A percentile compares a stretch with the other conserved stretches of the same genome.
These are phyloP conservation scores for Epinotia bilunana DNA, from an alignment of 2,888 invertebrate genomes.

Conservation along the genomic window DNA sequence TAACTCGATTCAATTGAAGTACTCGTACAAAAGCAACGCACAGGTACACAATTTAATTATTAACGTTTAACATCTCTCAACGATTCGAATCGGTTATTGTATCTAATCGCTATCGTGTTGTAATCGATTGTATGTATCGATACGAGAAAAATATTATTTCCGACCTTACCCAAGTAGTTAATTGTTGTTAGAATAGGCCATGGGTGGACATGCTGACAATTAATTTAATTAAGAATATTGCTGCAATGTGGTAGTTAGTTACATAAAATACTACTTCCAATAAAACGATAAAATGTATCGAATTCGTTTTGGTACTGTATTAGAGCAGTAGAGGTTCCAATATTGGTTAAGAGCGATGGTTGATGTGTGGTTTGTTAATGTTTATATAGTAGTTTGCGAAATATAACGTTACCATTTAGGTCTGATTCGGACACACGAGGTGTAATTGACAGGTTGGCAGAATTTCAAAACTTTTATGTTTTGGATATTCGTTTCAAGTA, in stretches of 20 bases:
- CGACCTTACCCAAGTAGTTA: constrained; percentile 76
- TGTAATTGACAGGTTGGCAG: constrained; percentile 22
- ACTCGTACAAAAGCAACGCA: constrained; percentile 48
- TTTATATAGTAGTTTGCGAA: constrained; percentile 38
- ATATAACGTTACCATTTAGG: constrained; percentile 42
- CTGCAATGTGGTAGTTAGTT: constrained; percentile 60
- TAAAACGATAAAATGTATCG: constrained; percentile 37
- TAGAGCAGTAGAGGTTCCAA: constrained; percentile 33
- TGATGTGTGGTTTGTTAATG: constrained; percentile 42
- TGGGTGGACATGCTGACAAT: constrained; percentile 63
- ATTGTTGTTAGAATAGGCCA: constrained; percentile 67
- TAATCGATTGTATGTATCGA: constrained; percentile 74
- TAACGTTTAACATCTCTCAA: constrained; percentile 59
- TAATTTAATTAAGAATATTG: constrained; percentile 72
- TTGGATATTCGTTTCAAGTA: background rate
- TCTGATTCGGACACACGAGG: constrained; percentile 26
- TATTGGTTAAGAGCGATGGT: constrained; percentile 34
- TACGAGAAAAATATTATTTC: constrained; percentile 71
- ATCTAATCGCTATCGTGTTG: constrained; percentile 69
- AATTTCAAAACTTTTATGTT: constrained; percentile 21
- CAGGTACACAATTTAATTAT: constrained; percentile 53
- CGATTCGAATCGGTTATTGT: constrained; percentile 74
- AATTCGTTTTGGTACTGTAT: constrained; percentile 43
- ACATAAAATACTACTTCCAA: constrained; percentile 59
- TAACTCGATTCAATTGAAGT: background rate